Evolutionary conservation across 1,140 invertebrate species (phyloP).

Genomic region (Ladona fulva): DNA sequence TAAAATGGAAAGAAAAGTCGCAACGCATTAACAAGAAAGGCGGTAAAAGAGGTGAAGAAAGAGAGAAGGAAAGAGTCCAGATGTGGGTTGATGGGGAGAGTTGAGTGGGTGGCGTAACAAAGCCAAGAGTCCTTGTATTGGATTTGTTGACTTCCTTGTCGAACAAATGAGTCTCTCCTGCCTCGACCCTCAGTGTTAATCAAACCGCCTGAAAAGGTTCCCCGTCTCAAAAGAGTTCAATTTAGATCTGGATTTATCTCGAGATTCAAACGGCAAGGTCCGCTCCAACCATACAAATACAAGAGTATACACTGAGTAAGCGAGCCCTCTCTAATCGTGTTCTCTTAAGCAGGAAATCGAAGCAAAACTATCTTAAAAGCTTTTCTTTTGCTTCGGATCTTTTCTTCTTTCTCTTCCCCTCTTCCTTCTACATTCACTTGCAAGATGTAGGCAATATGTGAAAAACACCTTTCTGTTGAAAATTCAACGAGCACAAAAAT

Average conservation of each 20-base stretch:
- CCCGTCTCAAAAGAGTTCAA: neutral
- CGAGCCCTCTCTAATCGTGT: too few relatives aligned
- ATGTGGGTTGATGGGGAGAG: neutral
- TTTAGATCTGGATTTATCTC: constrained; percentile 10
- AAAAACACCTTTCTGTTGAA: too few relatives aligned
- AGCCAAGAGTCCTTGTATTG: constrained; percentile 8
- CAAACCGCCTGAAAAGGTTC: neutral
- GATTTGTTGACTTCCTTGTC: constrained; percentile 9
- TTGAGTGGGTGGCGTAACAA: neutral
- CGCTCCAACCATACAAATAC: neutral
- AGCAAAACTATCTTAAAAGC: neutral
- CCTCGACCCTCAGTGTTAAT: neutral
- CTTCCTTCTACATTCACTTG: too few relatives aligned
- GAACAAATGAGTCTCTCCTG: neutral
- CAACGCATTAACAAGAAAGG: neutral
- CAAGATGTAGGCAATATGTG: too few relatives aligned
- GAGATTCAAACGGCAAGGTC: neutral
- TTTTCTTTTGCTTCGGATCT: too few relatives aligned
- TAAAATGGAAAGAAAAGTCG: neutral
- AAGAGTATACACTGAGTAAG: neutral
- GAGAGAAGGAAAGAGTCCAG: neutral
- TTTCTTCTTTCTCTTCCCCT: too few relatives aligned
- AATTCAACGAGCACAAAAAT: too few relatives aligned
- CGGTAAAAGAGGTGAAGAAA: neutral
- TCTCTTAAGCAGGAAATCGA: neutral